phyloP scores from a whole-genome alignment of 2,113 vertebrate species.

The Perognathus longimembris region DNA sequence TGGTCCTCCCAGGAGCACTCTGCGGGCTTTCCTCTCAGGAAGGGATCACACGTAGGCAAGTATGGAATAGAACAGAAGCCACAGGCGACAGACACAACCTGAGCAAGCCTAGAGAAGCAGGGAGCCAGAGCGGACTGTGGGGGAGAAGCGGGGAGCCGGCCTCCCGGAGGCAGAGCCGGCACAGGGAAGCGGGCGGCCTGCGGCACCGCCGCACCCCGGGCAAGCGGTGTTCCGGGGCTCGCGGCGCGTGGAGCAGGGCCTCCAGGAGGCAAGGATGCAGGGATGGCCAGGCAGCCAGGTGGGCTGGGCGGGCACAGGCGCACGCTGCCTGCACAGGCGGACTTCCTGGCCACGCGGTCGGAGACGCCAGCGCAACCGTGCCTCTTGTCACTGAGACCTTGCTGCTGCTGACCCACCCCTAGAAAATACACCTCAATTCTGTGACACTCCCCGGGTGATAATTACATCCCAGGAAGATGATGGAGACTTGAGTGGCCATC shows the following conservation, averaged over 20 bases:
- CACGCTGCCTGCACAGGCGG: accelerated
- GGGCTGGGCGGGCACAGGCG: not conserved
- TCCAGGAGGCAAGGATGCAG: too few relatives aligned
- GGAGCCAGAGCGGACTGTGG: not conserved
- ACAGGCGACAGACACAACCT: not conserved
- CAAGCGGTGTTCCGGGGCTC: too few relatives aligned
- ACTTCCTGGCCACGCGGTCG: accelerated
- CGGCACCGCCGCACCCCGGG: too few relatives aligned
- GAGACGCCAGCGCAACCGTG: not conserved
- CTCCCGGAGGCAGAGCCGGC: not conserved
- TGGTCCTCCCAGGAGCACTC: too few relatives aligned
- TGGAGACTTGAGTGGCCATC: accelerated
- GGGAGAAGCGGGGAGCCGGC: not conserved
- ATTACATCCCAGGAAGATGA: too few relatives aligned
- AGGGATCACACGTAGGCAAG: not conserved
- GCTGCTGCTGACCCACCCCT: not conserved
- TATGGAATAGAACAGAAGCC: not conserved
- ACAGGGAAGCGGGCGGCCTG: too few relatives aligned
- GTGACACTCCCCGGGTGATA: not conserved
- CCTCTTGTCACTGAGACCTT: not conserved
- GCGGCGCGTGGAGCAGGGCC: too few relatives aligned
- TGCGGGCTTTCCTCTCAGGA: not conserved
- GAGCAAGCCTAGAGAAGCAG: not conserved
- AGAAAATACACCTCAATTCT: not conserved
- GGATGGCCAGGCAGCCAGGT: too few relatives aligned